Evolutionary conservation across 2,113 vertebrate species (phyloP).

Genomic region (Amblyopsis rosae): DNA sequence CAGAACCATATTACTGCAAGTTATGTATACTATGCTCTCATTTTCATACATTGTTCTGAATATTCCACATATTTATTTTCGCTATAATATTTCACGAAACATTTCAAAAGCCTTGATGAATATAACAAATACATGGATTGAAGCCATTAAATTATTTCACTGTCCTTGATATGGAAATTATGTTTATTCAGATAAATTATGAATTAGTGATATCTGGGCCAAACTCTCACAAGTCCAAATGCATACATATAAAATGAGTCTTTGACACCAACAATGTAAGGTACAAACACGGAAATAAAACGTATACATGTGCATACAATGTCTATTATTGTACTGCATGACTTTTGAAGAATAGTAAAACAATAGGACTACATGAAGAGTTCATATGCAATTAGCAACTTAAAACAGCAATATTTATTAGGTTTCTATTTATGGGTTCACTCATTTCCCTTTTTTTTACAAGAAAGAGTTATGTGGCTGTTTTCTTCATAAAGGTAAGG

Average conservation of each 20-base stretch:
- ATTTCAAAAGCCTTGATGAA: slow-evolving; percentile 32
- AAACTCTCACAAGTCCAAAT: slow-evolving; percentile 25
- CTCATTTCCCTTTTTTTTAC: too few species aligned
- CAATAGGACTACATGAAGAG: too few species aligned
- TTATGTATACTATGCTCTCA: slow-evolving; percentile 36
- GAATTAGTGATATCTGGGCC: slow-evolving; percentile 26
- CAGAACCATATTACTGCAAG: neutral
- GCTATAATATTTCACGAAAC: slow-evolving; percentile 34
- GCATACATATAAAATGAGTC: neutral
- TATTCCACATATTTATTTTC: slow-evolving; percentile 16
- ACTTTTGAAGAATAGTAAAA: too few species aligned
- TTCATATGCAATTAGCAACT: too few species aligned
- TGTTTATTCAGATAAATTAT: slow-evolving; percentile 52
- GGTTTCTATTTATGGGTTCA: too few species aligned
- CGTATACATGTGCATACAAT: too few species aligned
- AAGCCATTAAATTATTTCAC: slow-evolving; percentile 42
- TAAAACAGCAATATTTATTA: too few species aligned
- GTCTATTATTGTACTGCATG: neutral
- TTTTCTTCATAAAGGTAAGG: slow-evolving; percentile 4
- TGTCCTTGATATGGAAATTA: slow-evolving; percentile 55
- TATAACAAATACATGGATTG: slow-evolving; percentile 34
- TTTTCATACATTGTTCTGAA: slow-evolving; percentile 25
- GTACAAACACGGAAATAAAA: neutral
- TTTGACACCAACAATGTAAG: neutral
- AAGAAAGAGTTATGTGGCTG: neutral